These are phyloP conservation scores for Brachionus sp. DNA, from an alignment of 1,140 invertebrate genomes.

Conservation along the genomic window DNA sequence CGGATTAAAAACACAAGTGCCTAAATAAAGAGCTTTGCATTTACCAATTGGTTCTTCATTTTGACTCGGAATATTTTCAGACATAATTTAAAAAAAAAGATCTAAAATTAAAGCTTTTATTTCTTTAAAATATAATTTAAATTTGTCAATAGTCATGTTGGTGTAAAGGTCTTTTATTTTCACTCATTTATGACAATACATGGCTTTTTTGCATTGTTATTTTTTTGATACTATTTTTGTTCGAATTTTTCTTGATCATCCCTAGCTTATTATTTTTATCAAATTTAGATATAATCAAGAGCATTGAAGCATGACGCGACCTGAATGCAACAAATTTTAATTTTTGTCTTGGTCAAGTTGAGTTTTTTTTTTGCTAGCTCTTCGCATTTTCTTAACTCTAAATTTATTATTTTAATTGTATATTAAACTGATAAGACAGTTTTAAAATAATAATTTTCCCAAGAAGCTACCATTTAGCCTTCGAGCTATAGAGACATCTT, in stretches of 20 bases:
- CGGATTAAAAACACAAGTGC: constrained; percentile 29
- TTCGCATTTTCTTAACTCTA: background rate
- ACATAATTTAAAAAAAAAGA: constrained; percentile 18
- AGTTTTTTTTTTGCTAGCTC: background rate
- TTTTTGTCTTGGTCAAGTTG: constrained; percentile 8
- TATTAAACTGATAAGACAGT: background rate
- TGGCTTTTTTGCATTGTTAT: background rate
- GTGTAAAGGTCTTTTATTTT: background rate
- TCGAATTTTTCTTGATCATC: background rate
- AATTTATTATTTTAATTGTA: background rate
- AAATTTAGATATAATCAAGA: constrained; percentile 26
- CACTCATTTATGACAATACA: background rate
- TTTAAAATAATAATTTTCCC: background rate
- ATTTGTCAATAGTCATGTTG: background rate
- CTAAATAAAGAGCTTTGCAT: constrained; percentile 28
- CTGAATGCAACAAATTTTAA: constrained; percentile 36
- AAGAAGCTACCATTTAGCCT: background rate
- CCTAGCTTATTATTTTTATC: background rate
- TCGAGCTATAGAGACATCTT: constrained; percentile 4
- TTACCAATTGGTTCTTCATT: constrained; percentile 16
- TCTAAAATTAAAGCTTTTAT: background rate
- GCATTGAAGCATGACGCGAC: constrained; percentile 29
- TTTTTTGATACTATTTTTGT: background rate
- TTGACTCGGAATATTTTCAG: constrained; percentile 13
- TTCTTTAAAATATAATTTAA: constrained; percentile 2